A percentile compares a stretch with the other conserved stretches of the same genome.
phyloP scores from a whole-genome alignment of 2,113 vertebrate species.

The Hemiscyllium ocellatum region DNA sequence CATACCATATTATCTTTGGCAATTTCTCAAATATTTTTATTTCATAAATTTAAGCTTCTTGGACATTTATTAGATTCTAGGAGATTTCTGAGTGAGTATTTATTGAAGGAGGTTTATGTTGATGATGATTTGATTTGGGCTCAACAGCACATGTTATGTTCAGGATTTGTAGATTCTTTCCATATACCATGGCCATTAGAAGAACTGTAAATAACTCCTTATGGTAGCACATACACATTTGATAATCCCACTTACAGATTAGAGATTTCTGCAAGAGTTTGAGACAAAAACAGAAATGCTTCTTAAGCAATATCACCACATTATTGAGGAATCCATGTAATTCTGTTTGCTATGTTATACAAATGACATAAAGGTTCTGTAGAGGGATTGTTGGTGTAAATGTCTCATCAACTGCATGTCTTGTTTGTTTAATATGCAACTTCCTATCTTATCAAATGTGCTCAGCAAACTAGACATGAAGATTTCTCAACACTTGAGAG shows the following conservation, averaged over 20 bases:
- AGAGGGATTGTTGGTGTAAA: too few relatives aligned
- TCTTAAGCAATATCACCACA: not conserved
- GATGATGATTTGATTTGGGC: conserved; percentile 27
- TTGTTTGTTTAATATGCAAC: too few relatives aligned
- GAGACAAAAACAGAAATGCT: conserved; percentile 7
- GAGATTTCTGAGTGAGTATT: not conserved
- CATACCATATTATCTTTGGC: not conserved
- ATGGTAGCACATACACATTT: not conserved
- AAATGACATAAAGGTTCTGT: too few relatives aligned
- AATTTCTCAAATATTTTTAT: conserved; percentile 21
- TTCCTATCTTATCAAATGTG: too few relatives aligned
- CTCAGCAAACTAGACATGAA: too few relatives aligned
- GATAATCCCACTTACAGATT: not conserved
- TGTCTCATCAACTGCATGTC: too few relatives aligned
- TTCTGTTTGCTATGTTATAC: too few relatives aligned
- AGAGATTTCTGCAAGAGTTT: not conserved
- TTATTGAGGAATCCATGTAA: too few relatives aligned
- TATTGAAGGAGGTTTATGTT: conserved; percentile 3
- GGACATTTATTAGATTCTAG: conserved; percentile 23
- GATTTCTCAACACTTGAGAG: too few relatives aligned
- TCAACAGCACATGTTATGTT: conserved; percentile 5
- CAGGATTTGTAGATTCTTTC: conserved; percentile 27
- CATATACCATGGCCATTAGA: conserved; percentile 15
- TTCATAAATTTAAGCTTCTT: not conserved
- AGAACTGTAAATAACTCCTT: conserved; percentile 24